phyloP scores from a whole-genome alignment of 2,888 invertebrate species.

The Drosophila atripex region DNA sequence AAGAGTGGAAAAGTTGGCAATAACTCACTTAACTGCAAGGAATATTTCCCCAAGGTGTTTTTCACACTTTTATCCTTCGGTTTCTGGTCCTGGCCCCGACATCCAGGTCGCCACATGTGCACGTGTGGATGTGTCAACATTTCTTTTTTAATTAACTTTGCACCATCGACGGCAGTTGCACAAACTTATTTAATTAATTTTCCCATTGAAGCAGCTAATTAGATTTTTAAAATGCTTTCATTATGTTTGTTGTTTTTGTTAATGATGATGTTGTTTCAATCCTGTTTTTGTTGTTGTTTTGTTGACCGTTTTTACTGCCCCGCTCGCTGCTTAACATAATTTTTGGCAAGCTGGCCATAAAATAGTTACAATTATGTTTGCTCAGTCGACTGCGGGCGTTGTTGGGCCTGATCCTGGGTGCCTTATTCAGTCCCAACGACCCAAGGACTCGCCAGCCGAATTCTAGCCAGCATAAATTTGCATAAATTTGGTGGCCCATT shows the following conservation, averaged over 20 bases:
- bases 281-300: constrained; percentile 13
- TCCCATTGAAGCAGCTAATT: constrained; percentile 73
- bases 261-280: constrained; percentile 33
- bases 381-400: constrained; percentile 46
- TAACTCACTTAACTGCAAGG: constrained; percentile 25
- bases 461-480: constrained; percentile 63
- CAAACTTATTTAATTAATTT: constrained; percentile 76
- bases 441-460: constrained; percentile 8
- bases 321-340: constrained; percentile 46
- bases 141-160: constrained; percentile 73
- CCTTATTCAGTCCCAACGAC: constrained; percentile 1
- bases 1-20: constrained; percentile 17
- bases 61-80: constrained; percentile 21
- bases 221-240: constrained; percentile 58
- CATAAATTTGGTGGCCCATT: constrained; percentile 47
- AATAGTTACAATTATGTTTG: constrained; percentile 56
- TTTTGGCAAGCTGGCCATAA: constrained; percentile 48
- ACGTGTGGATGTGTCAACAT: constrained; percentile 40
- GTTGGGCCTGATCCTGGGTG: neutral
- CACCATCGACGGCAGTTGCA: constrained; percentile 54
- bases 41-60: constrained; percentile 36
- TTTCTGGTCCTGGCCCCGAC: neutral
- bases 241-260: constrained; percentile 13
- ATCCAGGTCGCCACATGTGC: constrained; percentile 4
- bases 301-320: constrained; percentile 17